A percentile compares a stretch with the other conserved stretches of the same genome.
These are phyloP conservation scores for Lacerta viridis DNA, from an alignment of 2,797 vertebrate genomes.

Conservation along the genomic window DNA sequence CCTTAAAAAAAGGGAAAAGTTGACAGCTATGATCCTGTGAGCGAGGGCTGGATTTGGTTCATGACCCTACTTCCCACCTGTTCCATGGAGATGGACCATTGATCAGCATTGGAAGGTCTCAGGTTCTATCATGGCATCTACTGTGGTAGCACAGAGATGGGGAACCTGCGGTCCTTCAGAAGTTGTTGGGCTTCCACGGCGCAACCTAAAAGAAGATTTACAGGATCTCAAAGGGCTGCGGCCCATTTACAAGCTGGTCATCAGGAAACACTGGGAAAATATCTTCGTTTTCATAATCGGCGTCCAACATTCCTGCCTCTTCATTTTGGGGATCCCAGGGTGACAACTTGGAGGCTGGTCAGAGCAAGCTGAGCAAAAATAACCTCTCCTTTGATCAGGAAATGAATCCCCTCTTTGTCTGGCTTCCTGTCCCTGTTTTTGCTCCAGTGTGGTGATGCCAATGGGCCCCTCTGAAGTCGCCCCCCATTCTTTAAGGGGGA, in stretches of 20 bases:
- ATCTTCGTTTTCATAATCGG: slow-evolving; percentile 15
- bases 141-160: too few relatives aligned
- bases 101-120: too few relatives aligned
- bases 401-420: slow-evolving; percentile 75
- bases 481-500: neutral
- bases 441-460: slow-evolving; percentile 31
- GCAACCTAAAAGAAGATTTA: slow-evolving; percentile 10
- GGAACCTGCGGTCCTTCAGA: too few relatives aligned
- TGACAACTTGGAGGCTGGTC: slow-evolving; percentile 43
- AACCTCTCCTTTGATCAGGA: slow-evolving; percentile 51
- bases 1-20: too few relatives aligned
- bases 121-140: too few relatives aligned
- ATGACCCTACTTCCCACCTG: too few relatives aligned
- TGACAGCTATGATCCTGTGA: too few relatives aligned
- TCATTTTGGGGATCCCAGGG: slow-evolving; percentile 55
- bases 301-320: slow-evolving; percentile 69
- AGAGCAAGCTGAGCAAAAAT: slow-evolving; percentile 34
- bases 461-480: slow-evolving; percentile 43
- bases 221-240: slow-evolving; percentile 67
- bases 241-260: slow-evolving; percentile 57
- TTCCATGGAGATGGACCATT: too few relatives aligned
- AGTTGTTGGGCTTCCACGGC: neutral
- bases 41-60: too few relatives aligned
- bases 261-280: slow-evolving; percentile 60
- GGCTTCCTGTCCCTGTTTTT: neutral